These are phyloP conservation scores for Notamacropus eugenii DNA, from an alignment of 2,797 vertebrate species.

Conservation along the genomic window DNA sequence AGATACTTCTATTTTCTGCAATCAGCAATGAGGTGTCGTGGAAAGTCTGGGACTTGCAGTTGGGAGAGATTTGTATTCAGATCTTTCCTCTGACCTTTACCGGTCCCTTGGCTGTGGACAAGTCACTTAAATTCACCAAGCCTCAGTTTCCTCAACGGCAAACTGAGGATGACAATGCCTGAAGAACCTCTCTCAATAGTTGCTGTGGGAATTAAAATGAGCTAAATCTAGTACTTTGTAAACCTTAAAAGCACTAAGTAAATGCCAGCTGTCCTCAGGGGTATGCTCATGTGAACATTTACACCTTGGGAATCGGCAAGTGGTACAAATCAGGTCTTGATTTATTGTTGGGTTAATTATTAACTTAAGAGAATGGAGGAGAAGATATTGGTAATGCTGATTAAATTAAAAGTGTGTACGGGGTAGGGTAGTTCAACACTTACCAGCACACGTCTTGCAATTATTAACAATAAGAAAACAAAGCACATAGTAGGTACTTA, in stretches of 20 bases:
- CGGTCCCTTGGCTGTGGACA: not conserved
- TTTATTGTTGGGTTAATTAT: not conserved
- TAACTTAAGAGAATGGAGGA: not conserved
- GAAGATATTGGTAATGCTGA: not conserved
- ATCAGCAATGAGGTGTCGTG: not conserved
- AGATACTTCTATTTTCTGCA: not conserved
- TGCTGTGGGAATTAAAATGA: not conserved
- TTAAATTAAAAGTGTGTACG: not conserved
- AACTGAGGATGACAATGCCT: not conserved
- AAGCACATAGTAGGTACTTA: not conserved
- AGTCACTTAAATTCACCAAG: not conserved
- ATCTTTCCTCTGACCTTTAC: not conserved
- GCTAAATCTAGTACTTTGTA: not conserved
- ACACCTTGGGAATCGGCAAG: not conserved
- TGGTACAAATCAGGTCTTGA: not conserved
- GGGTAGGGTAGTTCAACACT: not conserved
- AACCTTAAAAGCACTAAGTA: not conserved
- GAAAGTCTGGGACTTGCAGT: not conserved
- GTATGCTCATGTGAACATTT: not conserved
- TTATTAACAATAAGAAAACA: not conserved
- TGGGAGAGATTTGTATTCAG: not conserved
- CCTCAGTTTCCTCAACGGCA: not conserved
- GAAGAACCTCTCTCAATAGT: not conserved
- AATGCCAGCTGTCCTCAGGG: not conserved
- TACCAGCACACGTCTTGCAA: not conserved